These are phyloP conservation scores for Vulpes ferrilata DNA, from an alignment of 2,113 vertebrate genomes.

Conservation along the genomic window DNA sequence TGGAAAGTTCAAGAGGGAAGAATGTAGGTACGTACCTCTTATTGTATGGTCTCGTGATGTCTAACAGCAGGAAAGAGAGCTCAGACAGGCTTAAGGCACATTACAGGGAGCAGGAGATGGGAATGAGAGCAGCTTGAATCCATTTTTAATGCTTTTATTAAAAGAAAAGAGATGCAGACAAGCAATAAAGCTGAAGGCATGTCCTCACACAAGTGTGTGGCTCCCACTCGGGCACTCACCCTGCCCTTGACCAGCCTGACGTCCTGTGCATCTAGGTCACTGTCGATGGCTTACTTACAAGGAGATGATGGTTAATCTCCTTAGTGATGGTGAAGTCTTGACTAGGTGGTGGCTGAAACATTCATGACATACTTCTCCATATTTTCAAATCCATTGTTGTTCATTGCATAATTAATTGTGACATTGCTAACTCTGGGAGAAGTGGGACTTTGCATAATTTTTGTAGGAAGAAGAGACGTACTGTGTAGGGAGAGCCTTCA, in stretches of 20 bases:
- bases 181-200: neutral
- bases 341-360: fast-evolving
- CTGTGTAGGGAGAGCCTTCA: neutral
- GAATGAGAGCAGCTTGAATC: fast-evolving
- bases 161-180: neutral
- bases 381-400: neutral
- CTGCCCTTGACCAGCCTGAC: fast-evolving
- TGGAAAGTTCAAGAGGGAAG: neutral
- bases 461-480: neutral
- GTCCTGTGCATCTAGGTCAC: fast-evolving
- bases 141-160: neutral
- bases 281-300: fast-evolving
- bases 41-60: fast-evolving
- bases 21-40: neutral
- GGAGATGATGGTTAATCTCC: fast-evolving
- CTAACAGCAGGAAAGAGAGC: neutral
- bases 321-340: neutral
- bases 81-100: neutral
- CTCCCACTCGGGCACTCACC: fast-evolving
- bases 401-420: neutral
- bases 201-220: fast-evolving
- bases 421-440: neutral
- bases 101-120: neutral
- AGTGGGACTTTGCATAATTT: neutral
- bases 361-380: fast-evolving